Conservation (phyloP, 2,113 vertebrate species). For the Lanius collurio region DNA sequence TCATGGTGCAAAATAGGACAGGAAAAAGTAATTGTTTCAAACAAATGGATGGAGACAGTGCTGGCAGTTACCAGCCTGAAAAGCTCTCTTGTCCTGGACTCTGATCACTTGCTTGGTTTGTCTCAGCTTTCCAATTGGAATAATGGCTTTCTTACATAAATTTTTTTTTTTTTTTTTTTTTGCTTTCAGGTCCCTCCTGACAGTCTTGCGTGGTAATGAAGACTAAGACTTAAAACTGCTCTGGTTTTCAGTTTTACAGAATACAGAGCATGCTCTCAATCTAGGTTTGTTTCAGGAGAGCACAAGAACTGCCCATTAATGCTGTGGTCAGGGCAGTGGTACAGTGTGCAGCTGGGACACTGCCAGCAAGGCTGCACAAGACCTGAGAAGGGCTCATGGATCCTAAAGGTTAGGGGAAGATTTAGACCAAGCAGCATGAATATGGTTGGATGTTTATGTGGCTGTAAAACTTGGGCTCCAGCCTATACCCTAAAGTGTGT, state of each 20-base stretch:
- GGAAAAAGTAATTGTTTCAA: neutral
- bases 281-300: neutral
- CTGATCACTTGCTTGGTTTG: neutral
- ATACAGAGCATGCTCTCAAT: accelerated
- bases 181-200: neutral
- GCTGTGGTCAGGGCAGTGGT: neutral
- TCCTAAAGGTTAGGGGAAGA: neutral
- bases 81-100: neutral
- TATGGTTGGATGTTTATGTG: neutral
- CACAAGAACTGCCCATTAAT: too few relatives aligned
- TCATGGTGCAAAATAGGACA: neutral
- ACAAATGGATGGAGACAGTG: neutral
- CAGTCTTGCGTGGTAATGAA: neutral
- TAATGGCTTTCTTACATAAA: neutral
- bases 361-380: neutral
- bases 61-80: neutral
- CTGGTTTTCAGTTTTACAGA: neutral
- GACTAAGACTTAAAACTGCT: neutral
- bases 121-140: neutral
- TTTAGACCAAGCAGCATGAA: neutral
- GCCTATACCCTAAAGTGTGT: too few relatives aligned
- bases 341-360: accelerated
- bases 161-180: neutral
- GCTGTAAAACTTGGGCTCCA: neutral
- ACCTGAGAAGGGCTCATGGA: neutral